Conservation (phyloP, 2,113 vertebrate species). For the Campylorhamphus procurvoides region DNA sequence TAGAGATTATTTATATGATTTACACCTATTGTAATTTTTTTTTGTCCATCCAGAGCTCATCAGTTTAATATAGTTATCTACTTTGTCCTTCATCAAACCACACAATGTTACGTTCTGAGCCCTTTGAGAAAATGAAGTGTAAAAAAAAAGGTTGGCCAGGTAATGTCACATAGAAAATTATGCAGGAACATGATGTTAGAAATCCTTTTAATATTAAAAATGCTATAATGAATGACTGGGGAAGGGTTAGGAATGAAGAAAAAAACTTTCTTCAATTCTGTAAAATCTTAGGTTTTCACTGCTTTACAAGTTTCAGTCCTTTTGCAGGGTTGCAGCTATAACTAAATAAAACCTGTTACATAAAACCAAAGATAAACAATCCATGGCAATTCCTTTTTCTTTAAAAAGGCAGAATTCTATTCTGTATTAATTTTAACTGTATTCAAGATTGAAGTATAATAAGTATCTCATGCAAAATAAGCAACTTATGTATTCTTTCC, state of each 20-base stretch:
- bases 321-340: neutral
- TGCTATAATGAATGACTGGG: neutral
- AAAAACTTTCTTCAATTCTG: neutral
- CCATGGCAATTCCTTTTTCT: neutral
- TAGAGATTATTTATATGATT: neutral
- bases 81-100: neutral
- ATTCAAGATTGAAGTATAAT: neutral
- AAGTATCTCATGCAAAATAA: neutral
- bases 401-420: neutral
- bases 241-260: neutral
- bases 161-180: neutral
- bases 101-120: neutral
- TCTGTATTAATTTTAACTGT: neutral
- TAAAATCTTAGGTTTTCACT: neutral
- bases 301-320: neutral
- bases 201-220: neutral
- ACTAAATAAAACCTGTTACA: neutral
- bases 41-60: neutral
- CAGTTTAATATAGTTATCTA: neutral
- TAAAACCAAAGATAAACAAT: neutral
- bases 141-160: neutral
- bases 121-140: neutral
- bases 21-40: neutral
- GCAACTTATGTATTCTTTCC: neutral
- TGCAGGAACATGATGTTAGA: neutral